Evolutionary conservation across 1,140 invertebrate species (phyloP).

Genomic region (Arion vulgaris): DNA sequence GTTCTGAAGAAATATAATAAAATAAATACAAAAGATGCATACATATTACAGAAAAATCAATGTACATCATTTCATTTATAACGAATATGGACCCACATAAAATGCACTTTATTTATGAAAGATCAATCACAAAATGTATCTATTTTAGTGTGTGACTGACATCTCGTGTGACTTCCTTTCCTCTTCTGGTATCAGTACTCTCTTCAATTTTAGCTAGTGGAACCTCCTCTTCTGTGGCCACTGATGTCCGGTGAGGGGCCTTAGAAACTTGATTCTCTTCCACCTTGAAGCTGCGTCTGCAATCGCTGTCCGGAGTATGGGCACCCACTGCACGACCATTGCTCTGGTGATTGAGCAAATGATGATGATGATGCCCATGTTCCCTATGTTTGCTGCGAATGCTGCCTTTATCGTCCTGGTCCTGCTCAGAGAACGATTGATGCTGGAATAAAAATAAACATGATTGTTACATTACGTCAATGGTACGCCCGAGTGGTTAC

Average conservation of each 20-base stretch:
- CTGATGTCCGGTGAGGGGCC: background rate
- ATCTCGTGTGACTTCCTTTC: background rate
- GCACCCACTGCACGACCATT: constrained; percentile 21
- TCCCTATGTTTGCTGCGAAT: constrained; percentile 32
- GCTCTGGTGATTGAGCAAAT: background rate
- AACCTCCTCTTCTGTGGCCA: constrained; percentile 29
- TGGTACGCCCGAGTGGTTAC: no score
- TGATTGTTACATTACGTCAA: no score
- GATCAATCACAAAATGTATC: no score
- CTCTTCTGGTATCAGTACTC: background rate
- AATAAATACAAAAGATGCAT: no score
- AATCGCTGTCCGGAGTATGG: constrained; percentile 13
- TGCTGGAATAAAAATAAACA: constrained; percentile 3
- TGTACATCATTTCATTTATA: no score
- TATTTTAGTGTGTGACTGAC: background rate
- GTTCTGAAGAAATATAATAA: no score
- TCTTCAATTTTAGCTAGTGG: constrained; percentile 35
- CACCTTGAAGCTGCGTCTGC: background rate
- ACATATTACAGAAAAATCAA: no score
- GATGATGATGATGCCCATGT: constrained; percentile 10
- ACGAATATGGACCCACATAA: no score
- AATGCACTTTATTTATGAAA: no score
- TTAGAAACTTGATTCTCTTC: background rate
- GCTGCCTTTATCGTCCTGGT: constrained; percentile 36
- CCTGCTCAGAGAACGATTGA: background rate